Evolutionary conservation across 2,797 vertebrate genomes (phyloP), one percentile per base, ranked within the genome.

Genomic region (Momotus momota): DNA sequence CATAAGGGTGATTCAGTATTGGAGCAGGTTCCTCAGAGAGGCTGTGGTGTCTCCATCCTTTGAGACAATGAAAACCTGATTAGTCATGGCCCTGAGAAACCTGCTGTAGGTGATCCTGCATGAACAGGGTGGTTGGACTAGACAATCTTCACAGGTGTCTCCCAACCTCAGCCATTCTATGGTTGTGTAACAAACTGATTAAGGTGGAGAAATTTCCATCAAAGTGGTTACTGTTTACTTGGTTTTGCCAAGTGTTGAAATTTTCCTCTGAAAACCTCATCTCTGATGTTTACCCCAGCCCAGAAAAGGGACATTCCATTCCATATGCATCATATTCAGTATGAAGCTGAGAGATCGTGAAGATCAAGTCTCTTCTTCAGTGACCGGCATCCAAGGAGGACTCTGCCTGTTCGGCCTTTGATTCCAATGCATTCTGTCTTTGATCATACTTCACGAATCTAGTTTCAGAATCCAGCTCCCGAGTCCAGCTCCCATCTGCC

Each of bases 71-170:
- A 43, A 88, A 73, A 81, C 12, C 10, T 16, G 3, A 23, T 52
- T 3, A 2, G 12, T 33, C 55, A 70, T 1, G 8, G 26, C 2
- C 2, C 5, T 48, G 8, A 75, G 14, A 16, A 72, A n/a, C 22
- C 14, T 58, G 51, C 12, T 33, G 3, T 33, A 15, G 4, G 8
- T 83, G 20, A 35, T 17, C 10, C 10, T 73, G 3, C 22, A 58
- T 58, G 26, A 66, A n/a, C 10, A 77, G 67, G 2, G 2, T 51
- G 14, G 7, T 72, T 55, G 31, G n/a, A 43, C 25, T 70, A 51
- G 23, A 23, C 43, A 27, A n/a, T 43, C 12, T 74, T 12, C 33
- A 74, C 35, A 29, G 3, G 14, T 51, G 9, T 10, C 12, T 86
- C 12, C 26, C 57, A 58, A 43, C 8, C 1, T 86, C 43, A 77